phyloP scores from a whole-genome alignment of 2,113 vertebrate genomes.

The Leucoraja erinaceus region DNA sequence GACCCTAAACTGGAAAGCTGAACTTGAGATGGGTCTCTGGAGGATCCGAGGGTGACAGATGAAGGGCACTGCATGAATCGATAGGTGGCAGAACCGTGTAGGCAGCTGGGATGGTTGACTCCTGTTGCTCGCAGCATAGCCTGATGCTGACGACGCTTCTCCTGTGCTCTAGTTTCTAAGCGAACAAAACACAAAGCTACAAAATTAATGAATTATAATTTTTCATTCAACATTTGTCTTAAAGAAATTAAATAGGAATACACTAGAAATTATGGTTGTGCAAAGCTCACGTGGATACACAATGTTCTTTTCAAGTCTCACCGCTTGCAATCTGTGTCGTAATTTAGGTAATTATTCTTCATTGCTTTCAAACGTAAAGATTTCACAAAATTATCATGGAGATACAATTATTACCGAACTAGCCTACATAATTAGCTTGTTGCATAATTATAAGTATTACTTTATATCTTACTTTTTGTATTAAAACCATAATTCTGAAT shows the following conservation, averaged over 20 bases:
- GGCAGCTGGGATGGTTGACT: slow-evolving; percentile 53
- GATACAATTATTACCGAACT: background rate
- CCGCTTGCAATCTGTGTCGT: background rate
- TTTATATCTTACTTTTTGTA: background rate
- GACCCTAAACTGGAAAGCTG: slow-evolving; percentile 52
- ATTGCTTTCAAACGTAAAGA: background rate
- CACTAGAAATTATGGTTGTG: background rate
- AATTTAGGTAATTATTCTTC: background rate
- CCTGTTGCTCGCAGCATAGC: slow-evolving; percentile 59
- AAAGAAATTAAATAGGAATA: background rate
- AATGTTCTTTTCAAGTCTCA: background rate
- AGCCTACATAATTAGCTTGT: background rate
- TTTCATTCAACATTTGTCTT: background rate
- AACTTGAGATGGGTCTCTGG: slow-evolving; percentile 50
- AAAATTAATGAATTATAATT: slow-evolving; percentile 13
- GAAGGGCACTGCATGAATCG: slow-evolving; percentile 47
- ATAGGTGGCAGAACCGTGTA: slow-evolving; percentile 49
- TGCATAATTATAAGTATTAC: background rate
- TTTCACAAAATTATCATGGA: background rate
- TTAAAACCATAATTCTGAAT: background rate
- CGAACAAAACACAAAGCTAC: slow-evolving; percentile 38
- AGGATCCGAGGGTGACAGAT: slow-evolving; percentile 41
- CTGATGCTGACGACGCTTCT: slow-evolving; percentile 70
- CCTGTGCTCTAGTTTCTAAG: slow-evolving; percentile 70
- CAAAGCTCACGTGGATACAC: slow-evolving; percentile 6